Percentiles rank a stretch among this genome's conserved stretches.
Evolutionary conservation across 1,140 invertebrate species (phyloP).

Genomic region (Drosophila nebulosa): DNA sequence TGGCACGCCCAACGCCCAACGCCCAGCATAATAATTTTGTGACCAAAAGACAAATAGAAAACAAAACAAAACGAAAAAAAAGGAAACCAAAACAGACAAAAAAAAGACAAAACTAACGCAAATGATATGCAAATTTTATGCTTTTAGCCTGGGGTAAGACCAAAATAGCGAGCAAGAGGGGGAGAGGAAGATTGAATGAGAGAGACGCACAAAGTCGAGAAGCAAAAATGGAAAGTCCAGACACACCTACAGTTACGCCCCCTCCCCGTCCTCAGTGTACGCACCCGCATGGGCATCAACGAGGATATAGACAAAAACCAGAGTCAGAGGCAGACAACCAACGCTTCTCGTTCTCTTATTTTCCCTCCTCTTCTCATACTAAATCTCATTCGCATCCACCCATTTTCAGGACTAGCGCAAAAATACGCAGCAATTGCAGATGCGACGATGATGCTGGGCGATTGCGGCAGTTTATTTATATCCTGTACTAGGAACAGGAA

Average conservation of each 20-base stretch:
- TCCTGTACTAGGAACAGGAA: constrained; percentile 7
- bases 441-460: constrained; percentile 71
- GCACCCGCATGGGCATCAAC: constrained; percentile 1
- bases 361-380: not conserved
- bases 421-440: constrained; percentile 77
- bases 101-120: constrained; percentile 40
- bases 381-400: constrained; percentile 9
- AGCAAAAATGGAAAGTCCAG: constrained; percentile 74
- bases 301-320: not conserved
- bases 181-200: no score
- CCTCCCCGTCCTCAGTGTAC: not conserved
- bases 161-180: constrained; percentile 1
- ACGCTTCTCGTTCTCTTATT: not conserved
- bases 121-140: constrained; percentile 80
- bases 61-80: constrained; percentile 8
- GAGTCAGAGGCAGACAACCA: not conserved
- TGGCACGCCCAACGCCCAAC: constrained; percentile 33
- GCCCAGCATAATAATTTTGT: constrained; percentile 17
- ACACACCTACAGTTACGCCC: constrained; percentile 56
- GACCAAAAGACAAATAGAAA: constrained; percentile 38
- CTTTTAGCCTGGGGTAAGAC: constrained; percentile 52
- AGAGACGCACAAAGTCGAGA: constrained; percentile 37
- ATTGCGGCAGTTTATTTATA: constrained; percentile 77
- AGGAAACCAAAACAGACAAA: constrained; percentile 29
- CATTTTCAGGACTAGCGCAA: constrained; percentile 26